Evolutionary conservation across 2,888 invertebrate species (phyloP).

Genomic region (Hetaerina titia): DNA sequence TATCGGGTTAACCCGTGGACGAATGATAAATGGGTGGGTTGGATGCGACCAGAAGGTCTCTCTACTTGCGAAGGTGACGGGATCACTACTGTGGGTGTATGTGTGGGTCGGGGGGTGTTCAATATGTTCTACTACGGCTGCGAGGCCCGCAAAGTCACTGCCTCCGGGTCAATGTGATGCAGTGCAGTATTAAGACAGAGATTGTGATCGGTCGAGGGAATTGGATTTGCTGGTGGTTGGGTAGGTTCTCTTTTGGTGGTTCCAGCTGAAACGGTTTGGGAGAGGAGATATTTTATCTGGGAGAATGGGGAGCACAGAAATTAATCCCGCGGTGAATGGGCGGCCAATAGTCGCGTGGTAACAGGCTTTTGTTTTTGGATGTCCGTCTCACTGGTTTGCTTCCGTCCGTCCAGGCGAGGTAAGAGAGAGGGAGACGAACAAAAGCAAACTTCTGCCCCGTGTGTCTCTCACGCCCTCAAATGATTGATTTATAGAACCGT

Average conservation of each 20-base stretch:
- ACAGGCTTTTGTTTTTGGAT: neutral
- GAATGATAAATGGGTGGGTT: neutral
- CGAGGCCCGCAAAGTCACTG: neutral
- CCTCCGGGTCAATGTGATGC: neutral
- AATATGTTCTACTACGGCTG: neutral
- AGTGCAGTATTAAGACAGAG: neutral
- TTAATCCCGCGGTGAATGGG: conserved; percentile 46
- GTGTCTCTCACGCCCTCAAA: neutral
- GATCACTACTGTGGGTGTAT: neutral
- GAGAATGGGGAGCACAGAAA: conserved; percentile 21
- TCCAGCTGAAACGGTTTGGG: conserved; percentile 10
- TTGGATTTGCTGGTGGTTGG: neutral
- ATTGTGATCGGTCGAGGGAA: neutral
- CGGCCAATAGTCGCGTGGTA: neutral
- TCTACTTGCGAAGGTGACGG: neutral
- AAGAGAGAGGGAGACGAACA: neutral
- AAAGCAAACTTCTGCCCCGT: neutral
- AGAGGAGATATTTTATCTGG: neutral
- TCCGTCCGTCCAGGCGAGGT: neutral
- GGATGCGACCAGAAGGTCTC: neutral
- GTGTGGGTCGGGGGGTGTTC: neutral
- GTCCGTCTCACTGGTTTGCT: neutral
- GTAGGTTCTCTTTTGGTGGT: neutral
- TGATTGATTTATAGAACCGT: neutral
- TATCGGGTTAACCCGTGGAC: neutral